phyloP scores from a whole-genome alignment of 2,797 vertebrate species.

The Enteromius radiatus region DNA sequence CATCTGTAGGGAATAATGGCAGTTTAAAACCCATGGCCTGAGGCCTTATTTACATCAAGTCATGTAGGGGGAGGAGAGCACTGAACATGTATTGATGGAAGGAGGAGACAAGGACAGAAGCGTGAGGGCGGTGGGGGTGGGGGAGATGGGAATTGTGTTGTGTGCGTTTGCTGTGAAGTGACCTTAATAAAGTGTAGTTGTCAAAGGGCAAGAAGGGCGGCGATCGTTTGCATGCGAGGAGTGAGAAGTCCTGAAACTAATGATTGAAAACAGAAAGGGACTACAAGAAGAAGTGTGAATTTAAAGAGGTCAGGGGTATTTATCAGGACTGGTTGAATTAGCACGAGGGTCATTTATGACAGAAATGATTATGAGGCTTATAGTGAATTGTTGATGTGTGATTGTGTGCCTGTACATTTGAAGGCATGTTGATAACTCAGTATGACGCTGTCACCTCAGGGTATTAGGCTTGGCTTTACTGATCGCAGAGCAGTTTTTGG shows the following conservation, averaged over 20 bases:
- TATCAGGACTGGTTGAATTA: constrained; percentile 52
- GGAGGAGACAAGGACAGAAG: neutral
- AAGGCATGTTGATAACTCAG: constrained; percentile 2
- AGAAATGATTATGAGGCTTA: constrained; percentile 3
- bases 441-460: constrained; percentile 22
- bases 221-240: neutral
- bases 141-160: neutral
- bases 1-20: neutral
- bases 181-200: constrained; percentile 11
- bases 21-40: constrained; percentile 3
- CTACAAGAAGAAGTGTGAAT: neutral
- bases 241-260: neutral
- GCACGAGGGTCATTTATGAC: constrained; percentile 1
- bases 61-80: constrained; percentile 22
- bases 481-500: constrained; percentile 40
- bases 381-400: constrained; percentile 23
- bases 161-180: neutral
- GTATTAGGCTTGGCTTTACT: constrained; percentile 33
- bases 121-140: neutral
- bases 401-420: constrained; percentile 33
- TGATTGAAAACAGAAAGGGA: neutral
- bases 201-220: neutral
- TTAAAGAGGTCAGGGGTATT: constrained; percentile 39
- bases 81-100: constrained; percentile 12
- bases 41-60: constrained; percentile 25